Evolutionary conservation across 2,888 invertebrate genomes (phyloP).

Genomic region (Lordiphosa fenestrarum): DNA sequence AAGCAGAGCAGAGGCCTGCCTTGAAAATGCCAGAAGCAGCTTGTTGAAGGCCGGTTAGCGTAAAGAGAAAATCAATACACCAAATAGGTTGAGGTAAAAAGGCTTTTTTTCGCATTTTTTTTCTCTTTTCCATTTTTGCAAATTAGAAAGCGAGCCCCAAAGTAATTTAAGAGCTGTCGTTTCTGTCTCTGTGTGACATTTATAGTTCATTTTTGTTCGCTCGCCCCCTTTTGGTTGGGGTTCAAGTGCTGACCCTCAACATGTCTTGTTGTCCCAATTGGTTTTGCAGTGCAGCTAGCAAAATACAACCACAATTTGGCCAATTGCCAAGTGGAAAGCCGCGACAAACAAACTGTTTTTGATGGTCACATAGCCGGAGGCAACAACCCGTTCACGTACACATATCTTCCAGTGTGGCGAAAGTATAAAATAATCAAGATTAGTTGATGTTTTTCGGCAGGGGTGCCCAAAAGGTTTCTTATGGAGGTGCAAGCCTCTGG

Average conservation of each 20-base stretch:
- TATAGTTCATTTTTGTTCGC: constrained; percentile 12
- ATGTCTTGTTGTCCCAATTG: constrained; percentile 27
- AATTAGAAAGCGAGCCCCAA: constrained; percentile 62
- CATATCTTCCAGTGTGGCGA: constrained; percentile 8
- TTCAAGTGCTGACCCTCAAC: constrained; percentile 43
- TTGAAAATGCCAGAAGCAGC: constrained; percentile 24
- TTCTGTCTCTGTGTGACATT: constrained; percentile 25
- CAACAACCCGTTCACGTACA: constrained; percentile 10
- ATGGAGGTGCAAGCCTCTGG: no score
- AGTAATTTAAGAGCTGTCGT: constrained; percentile 59
- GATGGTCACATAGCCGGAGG: constrained; percentile 24
- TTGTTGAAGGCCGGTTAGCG: constrained; percentile 47
- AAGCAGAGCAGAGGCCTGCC: constrained; percentile 23
- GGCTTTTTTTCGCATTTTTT: constrained; percentile 24
- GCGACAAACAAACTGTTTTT: constrained; percentile 17
- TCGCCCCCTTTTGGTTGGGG: constrained; percentile 16
- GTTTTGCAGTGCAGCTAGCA: constrained; percentile 19
- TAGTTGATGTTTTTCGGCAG: neutral
- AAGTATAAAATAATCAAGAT: neutral
- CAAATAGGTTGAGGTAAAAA: constrained; percentile 47
- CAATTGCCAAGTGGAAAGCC: constrained; percentile 47
- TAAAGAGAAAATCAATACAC: constrained; percentile 48
- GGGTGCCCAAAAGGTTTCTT: no score
- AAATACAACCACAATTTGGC: constrained; percentile 42
- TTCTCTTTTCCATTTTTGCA: constrained; percentile 52